These are phyloP conservation scores for Cherax quadricarinatus DNA, from an alignment of 1,140 invertebrate genomes.

Conservation along the genomic window DNA sequence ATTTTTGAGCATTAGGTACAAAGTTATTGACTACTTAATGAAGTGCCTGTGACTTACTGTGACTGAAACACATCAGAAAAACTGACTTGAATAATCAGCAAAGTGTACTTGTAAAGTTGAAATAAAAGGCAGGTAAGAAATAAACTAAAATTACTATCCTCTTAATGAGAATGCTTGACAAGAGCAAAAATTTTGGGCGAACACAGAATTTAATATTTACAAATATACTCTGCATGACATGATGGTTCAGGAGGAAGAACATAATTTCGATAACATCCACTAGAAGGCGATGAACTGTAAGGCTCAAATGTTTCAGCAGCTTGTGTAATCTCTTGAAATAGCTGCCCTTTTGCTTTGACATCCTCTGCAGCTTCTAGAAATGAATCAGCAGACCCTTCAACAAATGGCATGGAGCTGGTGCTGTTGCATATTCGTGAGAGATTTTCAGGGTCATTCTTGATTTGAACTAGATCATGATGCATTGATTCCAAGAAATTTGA, in stretches of 20 bases:
- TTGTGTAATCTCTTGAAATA: slow-evolving; percentile 58
- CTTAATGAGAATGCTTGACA: not conserved
- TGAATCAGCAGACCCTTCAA: not conserved
- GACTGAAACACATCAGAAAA: no score
- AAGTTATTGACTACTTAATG: no score
- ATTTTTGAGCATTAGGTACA: no score
- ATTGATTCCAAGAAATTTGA: not conserved
- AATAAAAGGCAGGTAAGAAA: no score
- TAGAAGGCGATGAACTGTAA: slow-evolving; percentile 31
- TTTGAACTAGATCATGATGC: slow-evolving; percentile 34
- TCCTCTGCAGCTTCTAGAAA: slow-evolving; percentile 45
- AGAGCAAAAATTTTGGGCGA: not conserved
- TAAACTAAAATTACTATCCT: no score
- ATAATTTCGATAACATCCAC: slow-evolving; percentile 41
- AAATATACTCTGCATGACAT: slow-evolving; percentile 39
- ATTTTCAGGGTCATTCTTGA: slow-evolving; percentile 60
- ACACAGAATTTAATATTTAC: not conserved
- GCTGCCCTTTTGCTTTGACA: slow-evolving; percentile 34
- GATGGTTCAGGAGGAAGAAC: slow-evolving; percentile 10
- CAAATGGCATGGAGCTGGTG: not conserved
- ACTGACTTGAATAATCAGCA: no score
- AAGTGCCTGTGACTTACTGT: no score
- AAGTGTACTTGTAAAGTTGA: no score
- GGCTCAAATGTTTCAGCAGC: slow-evolving; percentile 57
- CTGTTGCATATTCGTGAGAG: slow-evolving; percentile 36